A percentile compares a stretch with the other conserved stretches of the same genome.
phyloP scores from a whole-genome alignment of 2,113 vertebrate species.

The Orycteropus afer region DNA sequence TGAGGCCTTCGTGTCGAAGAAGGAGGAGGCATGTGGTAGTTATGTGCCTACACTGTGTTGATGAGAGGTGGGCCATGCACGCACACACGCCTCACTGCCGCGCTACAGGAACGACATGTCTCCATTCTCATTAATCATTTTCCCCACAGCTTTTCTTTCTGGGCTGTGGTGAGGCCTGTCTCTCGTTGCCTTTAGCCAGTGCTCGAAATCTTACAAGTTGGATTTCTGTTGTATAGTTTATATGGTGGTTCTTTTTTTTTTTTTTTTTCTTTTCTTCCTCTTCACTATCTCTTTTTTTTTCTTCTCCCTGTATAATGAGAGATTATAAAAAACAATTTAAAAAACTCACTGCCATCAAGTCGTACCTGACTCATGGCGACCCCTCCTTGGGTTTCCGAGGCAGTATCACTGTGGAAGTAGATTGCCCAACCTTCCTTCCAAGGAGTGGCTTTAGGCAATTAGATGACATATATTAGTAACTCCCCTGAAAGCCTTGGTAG shows the following conservation, averaged over 20 bases:
- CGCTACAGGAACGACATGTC: neutral
- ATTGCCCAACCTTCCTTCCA: no score
- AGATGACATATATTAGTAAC: neutral
- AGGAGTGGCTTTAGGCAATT: no score
- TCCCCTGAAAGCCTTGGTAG: no score
- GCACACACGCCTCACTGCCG: neutral
- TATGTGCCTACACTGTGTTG: neutral
- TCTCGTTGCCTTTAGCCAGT: neutral
- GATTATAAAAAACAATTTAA: no score
- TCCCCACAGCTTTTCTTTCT: neutral
- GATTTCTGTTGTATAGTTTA: slow-evolving; percentile 31
- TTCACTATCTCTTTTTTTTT: neutral
- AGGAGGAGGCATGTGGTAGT: neutral
- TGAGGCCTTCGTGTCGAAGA: neutral
- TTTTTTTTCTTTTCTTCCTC: neutral
- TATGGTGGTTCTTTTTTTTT: neutral
- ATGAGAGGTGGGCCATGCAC: neutral
- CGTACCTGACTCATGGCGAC: no score
- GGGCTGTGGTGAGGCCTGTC: neutral
- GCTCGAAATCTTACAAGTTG: neutral
- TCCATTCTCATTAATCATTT: neutral
- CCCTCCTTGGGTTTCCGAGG: no score
- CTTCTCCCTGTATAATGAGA: no score
- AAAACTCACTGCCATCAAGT: no score
- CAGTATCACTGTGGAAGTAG: no score